phyloP scores from a whole-genome alignment of 1,140 invertebrate genomes.

The Temnothorax nylanderi region DNA sequence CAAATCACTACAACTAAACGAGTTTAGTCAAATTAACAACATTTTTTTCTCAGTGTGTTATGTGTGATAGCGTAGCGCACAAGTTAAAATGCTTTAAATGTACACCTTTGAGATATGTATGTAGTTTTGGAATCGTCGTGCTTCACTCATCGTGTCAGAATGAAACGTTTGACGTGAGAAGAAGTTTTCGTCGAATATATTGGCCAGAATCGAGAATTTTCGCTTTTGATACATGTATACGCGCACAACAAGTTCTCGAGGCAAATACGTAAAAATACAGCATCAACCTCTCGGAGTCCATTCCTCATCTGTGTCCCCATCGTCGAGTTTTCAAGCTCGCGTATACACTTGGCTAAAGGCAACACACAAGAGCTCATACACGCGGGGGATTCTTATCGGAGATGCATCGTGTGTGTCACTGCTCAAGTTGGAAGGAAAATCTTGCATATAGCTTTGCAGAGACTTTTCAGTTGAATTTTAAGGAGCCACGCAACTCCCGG shows the following conservation, averaged over 20 bases:
- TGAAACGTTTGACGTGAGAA: background rate
- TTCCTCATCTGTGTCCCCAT: constrained; percentile 25
- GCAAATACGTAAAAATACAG: constrained; percentile 11
- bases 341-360: background rate
- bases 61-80: background rate
- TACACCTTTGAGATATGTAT: no score
- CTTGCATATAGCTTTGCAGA: constrained; percentile 33
- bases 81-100: background rate
- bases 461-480: constrained; percentile 61
- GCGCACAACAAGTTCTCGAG: background rate
- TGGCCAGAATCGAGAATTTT: background rate
- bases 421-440: constrained; percentile 33
- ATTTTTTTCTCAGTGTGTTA: no score
- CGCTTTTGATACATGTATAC: background rate
- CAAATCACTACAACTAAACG: no score
- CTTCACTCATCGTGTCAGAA: background rate
- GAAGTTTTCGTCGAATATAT: background rate
- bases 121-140: no score
- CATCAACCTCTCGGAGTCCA: background rate
- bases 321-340: constrained; percentile 32
- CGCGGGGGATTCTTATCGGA: constrained; percentile 28
- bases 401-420: constrained; percentile 55
- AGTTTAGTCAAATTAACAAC: no score
- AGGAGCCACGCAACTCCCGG: constrained; percentile 34
- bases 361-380: background rate